Base-by-base conservation (phyloP, 1,140 invertebrate species). In the Apolygus lucorum region DNA sequence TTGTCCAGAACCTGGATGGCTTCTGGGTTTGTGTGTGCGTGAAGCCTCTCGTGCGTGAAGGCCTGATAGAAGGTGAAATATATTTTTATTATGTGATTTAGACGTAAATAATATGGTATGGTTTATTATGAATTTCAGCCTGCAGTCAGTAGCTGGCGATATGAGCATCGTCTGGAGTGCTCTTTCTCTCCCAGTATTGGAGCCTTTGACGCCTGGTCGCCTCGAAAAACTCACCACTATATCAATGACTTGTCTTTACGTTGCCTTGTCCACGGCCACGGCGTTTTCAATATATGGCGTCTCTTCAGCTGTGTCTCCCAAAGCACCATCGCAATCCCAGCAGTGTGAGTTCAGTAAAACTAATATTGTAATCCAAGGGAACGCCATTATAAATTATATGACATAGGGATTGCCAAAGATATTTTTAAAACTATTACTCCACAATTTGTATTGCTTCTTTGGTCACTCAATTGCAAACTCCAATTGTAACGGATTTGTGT, bases 131-230 rank as follows among this genome's bases (percentile, higher is more conserved):
- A 54, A 70, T 74, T 74, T 49, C 66, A 94, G 90, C 74, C 82
- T 90, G 63, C 87, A 90, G 74, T 84, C 86, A 68, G 81, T 93
- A 28, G 84, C 92, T 25, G 88, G 88, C 72, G 94, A 96, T 76
- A 87, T 95, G 52, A 88, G 87, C 59, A 87, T 95, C 62, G 87
- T 93, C 42, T 89, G 87, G 75, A 87, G 88, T 73, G 91, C 92
- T 0, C 82, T 95, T 69, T 90, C 89, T 17, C 78, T 96, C 68
- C 93, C 92, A 1, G 86, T 94, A 68, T 78, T 95, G 26, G 93
- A 96, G 78, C 93, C 93, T 0, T 81, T 96, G 62, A 93, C 89
- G 2, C 83, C 88, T 0, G 85, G 84, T 1, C 87, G 92, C 75
- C 84, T 96, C 64, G 85, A 89, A 52, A 91, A 92, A 76, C 81